phyloP scores from a whole-genome alignment of 2,113 vertebrate species.

The Oncorhynchus masou region DNA sequence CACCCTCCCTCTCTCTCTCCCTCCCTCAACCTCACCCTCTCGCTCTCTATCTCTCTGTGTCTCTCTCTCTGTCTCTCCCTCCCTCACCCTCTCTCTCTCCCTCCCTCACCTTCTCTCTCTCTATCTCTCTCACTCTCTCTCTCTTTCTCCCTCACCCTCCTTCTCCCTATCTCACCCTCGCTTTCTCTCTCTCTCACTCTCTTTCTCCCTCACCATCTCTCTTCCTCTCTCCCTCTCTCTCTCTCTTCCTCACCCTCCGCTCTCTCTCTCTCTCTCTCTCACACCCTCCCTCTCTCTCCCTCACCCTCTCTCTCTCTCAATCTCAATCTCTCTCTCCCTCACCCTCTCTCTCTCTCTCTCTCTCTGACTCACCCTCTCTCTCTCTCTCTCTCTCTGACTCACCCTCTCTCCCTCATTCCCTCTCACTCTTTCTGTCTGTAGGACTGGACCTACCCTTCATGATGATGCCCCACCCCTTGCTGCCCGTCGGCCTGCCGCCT shows the following conservation, averaged over 20 bases:
- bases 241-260: not conserved
- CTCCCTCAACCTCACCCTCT: no score
- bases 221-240: not conserved
- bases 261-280: no score
- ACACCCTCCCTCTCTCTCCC: not conserved
- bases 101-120: not conserved
- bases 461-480: conserved; percentile 99
- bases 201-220: not conserved
- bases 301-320: conserved; percentile 6
- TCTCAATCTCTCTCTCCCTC: no score
- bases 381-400: no score
- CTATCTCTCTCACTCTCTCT: not conserved
- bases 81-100: not conserved
- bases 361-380: no score
- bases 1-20: no score
- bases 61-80: not conserved
- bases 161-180: not conserved
- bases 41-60: accelerated
- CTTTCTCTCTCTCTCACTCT: no score
- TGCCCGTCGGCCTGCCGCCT: conserved; percentile 98
- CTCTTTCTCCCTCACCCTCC: not conserved
- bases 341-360: conserved; percentile 28
- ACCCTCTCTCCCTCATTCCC: no score
- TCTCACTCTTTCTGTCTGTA: conserved; percentile 59
- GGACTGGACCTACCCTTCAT: conserved; percentile 99